Evolutionary conservation across 2,888 invertebrate genomes (phyloP), one percentile per base, ranked within the genome.

Genomic region (Drosophila lacicola): DNA sequence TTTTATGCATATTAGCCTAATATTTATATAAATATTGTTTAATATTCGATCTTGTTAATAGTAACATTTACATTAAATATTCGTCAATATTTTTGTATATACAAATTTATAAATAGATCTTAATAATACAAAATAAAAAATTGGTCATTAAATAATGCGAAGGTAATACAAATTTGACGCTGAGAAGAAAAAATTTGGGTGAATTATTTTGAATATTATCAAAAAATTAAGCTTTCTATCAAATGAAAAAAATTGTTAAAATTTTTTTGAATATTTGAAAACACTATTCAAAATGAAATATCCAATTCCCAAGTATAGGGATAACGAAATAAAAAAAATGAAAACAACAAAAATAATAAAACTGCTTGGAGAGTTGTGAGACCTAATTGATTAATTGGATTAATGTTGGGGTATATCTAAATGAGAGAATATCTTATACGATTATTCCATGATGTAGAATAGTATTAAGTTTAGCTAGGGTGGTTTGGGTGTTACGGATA

Each of bases 1-100:
- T 57, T 55, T 42, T 58, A 21, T 61, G 62, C 57, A 60, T 82
- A 65, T 21, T 56, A 45, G 54, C 25, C 71, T 86, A 80, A 55
- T 51, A 86, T 69, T 57, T 78, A 83, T 65, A 86, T 45, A 44
- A 53, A 63, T 68, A 66, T 39, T 21, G 47, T 69, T 78, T 56
- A 45, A 36, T 56, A 47, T 72, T 47, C 34, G 39, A 29, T 9
- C 42, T 13, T 56, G 39, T 41, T 47, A 60, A 44, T 19, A 14
- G 34, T 61, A 74, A 62, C 42, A 66, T 65, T 58, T 67, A 47
- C 54, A 36, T 55, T 82, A 70, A 25, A 42, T 64, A 42, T 37
- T 60, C 50, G 53, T 50, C 34, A 33, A 11, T 58, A 29, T 49
- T 14, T 29, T 74, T 65, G 21, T 50, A 86, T 80, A 53, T 83